phyloP scores from a whole-genome alignment of 1,140 invertebrate species.

The Zaprionus inermis region DNA sequence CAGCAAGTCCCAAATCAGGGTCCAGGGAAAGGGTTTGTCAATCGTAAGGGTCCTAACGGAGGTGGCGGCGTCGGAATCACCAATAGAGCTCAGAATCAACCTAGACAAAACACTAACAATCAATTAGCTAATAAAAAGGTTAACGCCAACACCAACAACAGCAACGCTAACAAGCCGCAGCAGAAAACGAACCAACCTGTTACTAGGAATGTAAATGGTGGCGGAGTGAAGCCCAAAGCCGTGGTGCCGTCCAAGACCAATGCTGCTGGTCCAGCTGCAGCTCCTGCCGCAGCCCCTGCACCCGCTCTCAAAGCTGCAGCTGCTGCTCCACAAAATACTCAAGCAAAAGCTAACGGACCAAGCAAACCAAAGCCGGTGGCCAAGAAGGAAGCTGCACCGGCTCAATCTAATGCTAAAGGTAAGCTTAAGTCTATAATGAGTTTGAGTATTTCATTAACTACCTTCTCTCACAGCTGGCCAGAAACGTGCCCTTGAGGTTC shows the following conservation, averaged over 20 bases:
- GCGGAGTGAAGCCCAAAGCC: constrained; percentile 10
- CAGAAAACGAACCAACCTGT: constrained; percentile 7
- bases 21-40: not conserved
- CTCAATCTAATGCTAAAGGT: constrained; percentile 13
- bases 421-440: not conserved
- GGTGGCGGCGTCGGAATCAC: not conserved
- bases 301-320: constrained; percentile 2
- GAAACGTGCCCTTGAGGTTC: constrained; percentile 39
- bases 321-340: constrained; percentile 28
- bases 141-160: constrained; percentile 5
- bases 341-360: constrained; percentile 13
- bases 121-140: constrained; percentile 9
- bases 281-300: not conserved
- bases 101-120: constrained; percentile 9
- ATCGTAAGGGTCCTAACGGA: not conserved
- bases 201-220: constrained; percentile 20
- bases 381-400: not conserved
- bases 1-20: not conserved
- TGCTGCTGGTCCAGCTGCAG: constrained; percentile 2
- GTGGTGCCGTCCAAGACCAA: not conserved
- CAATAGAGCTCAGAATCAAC: constrained; percentile 27
- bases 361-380: constrained; percentile 17
- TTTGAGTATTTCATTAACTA: not conserved
- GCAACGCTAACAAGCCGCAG: constrained; percentile 10
- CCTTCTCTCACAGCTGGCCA: constrained; percentile 24